A percentile compares a stretch with the other conserved stretches of the same genome.
phyloP scores from a whole-genome alignment of 2,797 vertebrate genomes.

The Siniperca undulata region DNA sequence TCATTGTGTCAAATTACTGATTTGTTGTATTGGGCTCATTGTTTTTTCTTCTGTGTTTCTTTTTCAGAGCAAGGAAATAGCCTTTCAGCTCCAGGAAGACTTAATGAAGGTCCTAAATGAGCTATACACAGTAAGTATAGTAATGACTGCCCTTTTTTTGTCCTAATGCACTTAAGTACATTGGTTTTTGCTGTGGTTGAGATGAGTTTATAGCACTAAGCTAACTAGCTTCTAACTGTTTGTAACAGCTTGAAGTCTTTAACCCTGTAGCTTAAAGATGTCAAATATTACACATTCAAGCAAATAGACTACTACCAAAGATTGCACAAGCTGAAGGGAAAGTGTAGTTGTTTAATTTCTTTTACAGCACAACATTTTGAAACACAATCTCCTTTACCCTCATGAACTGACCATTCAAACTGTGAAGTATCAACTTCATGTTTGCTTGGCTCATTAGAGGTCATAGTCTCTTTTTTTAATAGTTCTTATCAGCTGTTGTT shows the following conservation, averaged over 20 bases:
- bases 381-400: neutral
- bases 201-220: constrained; percentile 6
- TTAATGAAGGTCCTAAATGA: constrained; percentile 99
- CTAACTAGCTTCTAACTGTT: neutral
- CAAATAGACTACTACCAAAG: neutral
- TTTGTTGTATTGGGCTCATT: constrained; percentile 34
- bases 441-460: constrained; percentile 27
- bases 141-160: constrained; percentile 2
- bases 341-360: constrained; percentile 5
- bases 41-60: constrained; percentile 41
- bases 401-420: constrained; percentile 4
- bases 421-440: constrained; percentile 24
- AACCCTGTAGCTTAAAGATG: constrained; percentile 12
- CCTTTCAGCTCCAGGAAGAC: constrained; percentile 98
- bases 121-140: constrained; percentile 96
- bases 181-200: constrained; percentile 22
- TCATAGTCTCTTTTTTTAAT: constrained; percentile 46
- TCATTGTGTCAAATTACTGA: neutral
- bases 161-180: constrained; percentile 33
- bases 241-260: constrained; percentile 14
- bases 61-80: constrained; percentile 98
- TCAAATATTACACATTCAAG: constrained; percentile 14
- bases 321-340: neutral
- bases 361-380: constrained; percentile 14
- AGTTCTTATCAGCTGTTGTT: constrained; percentile 17